A percentile compares a stretch with the other conserved stretches of the same genome.
Conservation (phyloP, 2,113 vertebrate species). For the Tapirus terrestris region DNA sequence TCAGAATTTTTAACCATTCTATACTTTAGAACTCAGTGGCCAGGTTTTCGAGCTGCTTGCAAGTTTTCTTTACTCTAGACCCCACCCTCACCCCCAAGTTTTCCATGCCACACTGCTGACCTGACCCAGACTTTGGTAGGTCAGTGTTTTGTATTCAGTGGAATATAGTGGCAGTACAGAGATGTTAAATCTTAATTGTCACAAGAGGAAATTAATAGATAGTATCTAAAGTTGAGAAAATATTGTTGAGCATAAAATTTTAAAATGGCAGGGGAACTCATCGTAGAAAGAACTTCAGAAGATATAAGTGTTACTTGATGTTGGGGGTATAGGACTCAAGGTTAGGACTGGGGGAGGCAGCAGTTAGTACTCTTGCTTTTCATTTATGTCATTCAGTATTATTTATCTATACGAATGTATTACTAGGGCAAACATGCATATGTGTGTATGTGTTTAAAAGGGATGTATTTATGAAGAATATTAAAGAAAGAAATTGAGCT, state of each 20-base stretch:
- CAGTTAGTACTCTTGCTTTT: neutral
- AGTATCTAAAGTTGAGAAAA: neutral
- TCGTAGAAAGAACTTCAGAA: neutral
- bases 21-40: neutral
- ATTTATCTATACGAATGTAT: neutral
- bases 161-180: neutral
- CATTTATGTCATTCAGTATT: neutral
- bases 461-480: neutral
- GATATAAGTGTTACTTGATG: neutral
- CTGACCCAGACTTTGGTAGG: neutral
- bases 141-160: neutral
- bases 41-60: neutral
- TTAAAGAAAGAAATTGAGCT: neutral
- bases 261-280: neutral
- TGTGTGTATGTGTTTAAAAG: neutral
- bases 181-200: neutral
- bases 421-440: neutral
- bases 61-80: neutral
- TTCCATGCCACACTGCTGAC: neutral
- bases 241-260: neutral
- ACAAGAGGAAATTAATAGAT: neutral
- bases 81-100: neutral
- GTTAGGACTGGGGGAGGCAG: neutral
- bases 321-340: rapidly evolving
- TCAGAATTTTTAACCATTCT: neutral